Conservation (phyloP, 2,113 vertebrate genomes). For the Apteryx owenii region DNA sequence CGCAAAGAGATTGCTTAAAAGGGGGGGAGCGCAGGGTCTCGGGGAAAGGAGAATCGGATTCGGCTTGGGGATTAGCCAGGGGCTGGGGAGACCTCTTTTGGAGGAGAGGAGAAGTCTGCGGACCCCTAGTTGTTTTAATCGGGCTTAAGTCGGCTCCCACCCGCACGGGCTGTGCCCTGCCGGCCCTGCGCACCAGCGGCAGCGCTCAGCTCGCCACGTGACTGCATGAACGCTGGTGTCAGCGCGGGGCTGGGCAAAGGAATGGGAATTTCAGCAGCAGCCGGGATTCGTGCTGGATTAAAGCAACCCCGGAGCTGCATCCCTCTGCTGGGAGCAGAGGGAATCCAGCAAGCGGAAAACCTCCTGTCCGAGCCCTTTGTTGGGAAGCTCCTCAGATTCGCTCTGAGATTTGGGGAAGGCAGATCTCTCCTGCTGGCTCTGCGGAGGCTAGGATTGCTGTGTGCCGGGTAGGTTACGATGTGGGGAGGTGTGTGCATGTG, state of each 20-base stretch:
- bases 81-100: background rate
- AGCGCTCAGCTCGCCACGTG: rapidly evolving
- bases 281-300: background rate
- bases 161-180: background rate
- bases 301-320: background rate
- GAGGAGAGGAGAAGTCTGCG: background rate
- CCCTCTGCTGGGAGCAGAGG: background rate
- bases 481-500: rapidly evolving
- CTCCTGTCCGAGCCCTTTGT: rapidly evolving
- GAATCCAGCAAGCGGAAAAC: background rate
- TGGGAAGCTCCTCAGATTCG: background rate
- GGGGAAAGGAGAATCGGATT: background rate
- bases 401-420: background rate
- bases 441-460: background rate
- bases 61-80: background rate
- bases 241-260: background rate
- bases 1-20: too few species aligned
- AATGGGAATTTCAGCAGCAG: background rate
- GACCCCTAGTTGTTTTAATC: background rate
- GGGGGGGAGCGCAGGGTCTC: background rate
- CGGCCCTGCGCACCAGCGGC: background rate
- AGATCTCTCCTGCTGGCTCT: too few species aligned
- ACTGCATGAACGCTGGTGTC: background rate
- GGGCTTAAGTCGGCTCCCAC: background rate
- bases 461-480: background rate